Conservation (phyloP, 2,888 invertebrate genomes). For the Melangyna quadrimaculata region DNA sequence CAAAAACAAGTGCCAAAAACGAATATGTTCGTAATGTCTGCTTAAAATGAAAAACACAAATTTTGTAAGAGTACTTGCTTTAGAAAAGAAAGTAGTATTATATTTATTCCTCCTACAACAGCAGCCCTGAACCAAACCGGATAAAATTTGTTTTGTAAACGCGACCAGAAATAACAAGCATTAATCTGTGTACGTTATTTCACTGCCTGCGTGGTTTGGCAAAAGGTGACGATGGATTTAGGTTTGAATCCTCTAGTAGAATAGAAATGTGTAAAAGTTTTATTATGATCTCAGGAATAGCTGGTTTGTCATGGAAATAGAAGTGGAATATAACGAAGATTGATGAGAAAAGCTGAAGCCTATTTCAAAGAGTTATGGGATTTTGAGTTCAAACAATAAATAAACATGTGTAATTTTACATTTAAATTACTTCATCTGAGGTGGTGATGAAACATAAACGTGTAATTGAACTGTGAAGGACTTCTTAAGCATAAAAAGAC, state of each 20-base stretch:
- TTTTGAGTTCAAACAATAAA: constrained; percentile 10
- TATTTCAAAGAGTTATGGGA: constrained; percentile 23
- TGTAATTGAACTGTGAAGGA: not conserved
- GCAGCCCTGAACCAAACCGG: not conserved
- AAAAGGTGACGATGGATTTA: not conserved
- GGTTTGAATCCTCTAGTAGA: not conserved
- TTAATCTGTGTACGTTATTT: constrained; percentile 37
- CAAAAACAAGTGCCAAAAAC: too few species aligned
- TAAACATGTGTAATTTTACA: not conserved
- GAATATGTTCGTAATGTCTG: too few species aligned
- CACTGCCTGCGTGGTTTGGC: not conserved
- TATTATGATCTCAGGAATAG: not conserved
- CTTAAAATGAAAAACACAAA: too few species aligned
- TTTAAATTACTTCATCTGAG: constrained; percentile 1
- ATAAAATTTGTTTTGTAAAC: constrained; percentile 25
- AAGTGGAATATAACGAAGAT: constrained; percentile 9
- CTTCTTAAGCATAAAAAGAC: not conserved
- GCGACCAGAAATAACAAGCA: constrained; percentile 54
- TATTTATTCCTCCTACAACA: not conserved
- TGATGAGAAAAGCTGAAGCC: not conserved
- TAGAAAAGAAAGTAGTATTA: not conserved
- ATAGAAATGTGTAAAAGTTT: not conserved
- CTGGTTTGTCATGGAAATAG: not conserved
- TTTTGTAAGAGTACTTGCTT: too few species aligned
- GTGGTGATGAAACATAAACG: not conserved